Base-by-base conservation (phyloP, 2,113 vertebrate genomes). In the Sorex fumeus region DNA sequence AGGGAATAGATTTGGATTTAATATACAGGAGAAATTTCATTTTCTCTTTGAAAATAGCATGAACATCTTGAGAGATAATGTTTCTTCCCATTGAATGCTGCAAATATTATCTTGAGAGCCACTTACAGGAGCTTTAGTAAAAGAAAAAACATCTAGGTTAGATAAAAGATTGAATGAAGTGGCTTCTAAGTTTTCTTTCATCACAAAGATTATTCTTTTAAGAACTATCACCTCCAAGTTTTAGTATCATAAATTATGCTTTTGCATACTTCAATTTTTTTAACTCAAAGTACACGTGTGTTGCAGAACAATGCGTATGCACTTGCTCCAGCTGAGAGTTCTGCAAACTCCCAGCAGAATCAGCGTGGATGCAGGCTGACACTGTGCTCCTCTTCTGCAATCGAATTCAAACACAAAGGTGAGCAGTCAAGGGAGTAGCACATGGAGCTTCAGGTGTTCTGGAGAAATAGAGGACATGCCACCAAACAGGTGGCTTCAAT, bases 401-500 rank as follows among this genome's bases (percentile, higher is more conserved):
- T 77, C 28, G 1, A 32, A 78, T 89, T 75, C 57, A 77, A 92
- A 88, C 0, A 0, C 36, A 67, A 50, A 1, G 30, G 88, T 57
- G 85, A 88, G 40, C 70, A 76, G 76, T 64, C 74, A 92, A 40
- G 19, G 47, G 81, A 95, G 75, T 0, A 7, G 50, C 75, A 88
- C n/a, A 0, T 27, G 69, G 75, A 88, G 66, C 86, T 95, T 64
- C 53, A 25, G 45, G 84, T 95, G 47, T 77, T 93, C 91, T 0
- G 0, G 57, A 90, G 94, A 78, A 92, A 96, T 62, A 79, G 80
- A 96, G 92, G 94, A 94, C 36, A 77, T 50, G 88, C 72, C 67
- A 87, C 85, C 86, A 93, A 95, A 92, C 94, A 97, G 95, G 95
- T 94, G 95, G 93, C 91, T 93, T 57, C 75, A 93, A 90, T 84